phyloP scores from a whole-genome alignment of 2,888 invertebrate species.

The Troglohyphantes excavatus region DNA sequence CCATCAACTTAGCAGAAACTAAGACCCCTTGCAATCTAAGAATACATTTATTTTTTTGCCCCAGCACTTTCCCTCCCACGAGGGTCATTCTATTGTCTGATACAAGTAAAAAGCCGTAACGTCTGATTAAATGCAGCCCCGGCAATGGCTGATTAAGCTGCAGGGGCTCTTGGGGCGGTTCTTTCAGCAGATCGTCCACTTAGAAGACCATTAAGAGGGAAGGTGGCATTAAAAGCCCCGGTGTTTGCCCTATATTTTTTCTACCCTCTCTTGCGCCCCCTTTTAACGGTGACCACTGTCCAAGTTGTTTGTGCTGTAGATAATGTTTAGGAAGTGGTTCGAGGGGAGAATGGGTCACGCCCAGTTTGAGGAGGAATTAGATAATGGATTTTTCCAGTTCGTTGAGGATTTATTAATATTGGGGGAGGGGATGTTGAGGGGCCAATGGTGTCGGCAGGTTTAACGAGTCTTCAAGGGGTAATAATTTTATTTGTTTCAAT shows the following conservation, averaged over 20 bases:
- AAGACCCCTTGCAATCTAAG: too few species aligned
- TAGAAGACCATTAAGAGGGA: slow-evolving; percentile 60
- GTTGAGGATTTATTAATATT: slow-evolving; percentile 13
- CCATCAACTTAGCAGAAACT: too few species aligned
- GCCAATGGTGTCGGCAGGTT: neutral
- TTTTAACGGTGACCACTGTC: slow-evolving; percentile 49
- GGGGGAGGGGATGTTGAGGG: neutral
- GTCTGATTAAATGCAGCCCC: slow-evolving; percentile 60
- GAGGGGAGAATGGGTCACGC: neutral
- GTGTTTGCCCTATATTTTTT: slow-evolving; percentile 7
- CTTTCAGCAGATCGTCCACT: slow-evolving; percentile 50
- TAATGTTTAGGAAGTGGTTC: slow-evolving; percentile 46
- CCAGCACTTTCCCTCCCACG: neutral
- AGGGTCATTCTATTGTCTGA: neutral
- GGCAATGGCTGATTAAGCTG: slow-evolving; percentile 40
- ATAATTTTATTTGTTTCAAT: neutral
- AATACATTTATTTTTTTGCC: too few species aligned
- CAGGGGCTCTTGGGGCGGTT: slow-evolving; percentile 17
- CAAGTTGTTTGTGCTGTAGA: slow-evolving; percentile 55
- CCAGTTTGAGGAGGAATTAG: slow-evolving; percentile 14
- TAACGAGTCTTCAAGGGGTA: neutral
- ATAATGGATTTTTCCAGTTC: slow-evolving; percentile 34
- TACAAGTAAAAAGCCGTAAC: slow-evolving; percentile 47
- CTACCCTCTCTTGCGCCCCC: neutral
- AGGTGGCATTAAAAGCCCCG: slow-evolving; percentile 54